phyloP scores from a whole-genome alignment of 2,797 vertebrate genomes.

The Tachyglossus aculeatus region DNA sequence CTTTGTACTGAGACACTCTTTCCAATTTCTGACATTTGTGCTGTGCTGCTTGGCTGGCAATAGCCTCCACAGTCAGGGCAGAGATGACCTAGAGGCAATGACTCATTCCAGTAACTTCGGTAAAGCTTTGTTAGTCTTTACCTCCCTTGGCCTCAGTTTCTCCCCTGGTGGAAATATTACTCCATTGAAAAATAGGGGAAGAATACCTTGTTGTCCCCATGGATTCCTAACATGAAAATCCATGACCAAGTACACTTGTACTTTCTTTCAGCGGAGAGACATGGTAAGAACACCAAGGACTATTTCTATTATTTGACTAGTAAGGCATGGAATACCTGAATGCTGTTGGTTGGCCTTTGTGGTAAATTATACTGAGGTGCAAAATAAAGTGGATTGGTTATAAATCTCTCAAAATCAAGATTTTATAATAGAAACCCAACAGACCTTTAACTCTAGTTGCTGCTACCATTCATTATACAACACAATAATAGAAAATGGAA shows the following conservation, averaged over 20 bases:
- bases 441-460: neutral
- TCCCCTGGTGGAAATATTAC: neutral
- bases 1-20: too few relatives aligned
- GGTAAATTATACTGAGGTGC: neutral
- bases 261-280: too few relatives aligned
- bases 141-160: neutral
- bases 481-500: conserved; percentile 4
- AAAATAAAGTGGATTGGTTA: conserved; percentile 45
- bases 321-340: conserved; percentile 8
- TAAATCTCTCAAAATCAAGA: conserved; percentile 30
- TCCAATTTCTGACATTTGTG: too few relatives aligned
- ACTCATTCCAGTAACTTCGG: too few relatives aligned
- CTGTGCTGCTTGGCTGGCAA: too few relatives aligned
- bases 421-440: conserved; percentile 19
- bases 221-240: neutral
- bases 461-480: neutral
- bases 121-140: too few relatives aligned
- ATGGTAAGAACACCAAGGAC: too few relatives aligned
- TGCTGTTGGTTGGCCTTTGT: conserved; percentile 20
- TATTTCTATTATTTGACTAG: too few relatives aligned
- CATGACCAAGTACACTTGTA: too few relatives aligned
- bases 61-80: too few relatives aligned
- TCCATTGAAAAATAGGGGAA: too few relatives aligned
- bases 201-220: conserved; percentile 6
- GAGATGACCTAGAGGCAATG: too few relatives aligned